phyloP scores from a whole-genome alignment of 2,888 invertebrate species.

The Seladonia tumulorum region DNA sequence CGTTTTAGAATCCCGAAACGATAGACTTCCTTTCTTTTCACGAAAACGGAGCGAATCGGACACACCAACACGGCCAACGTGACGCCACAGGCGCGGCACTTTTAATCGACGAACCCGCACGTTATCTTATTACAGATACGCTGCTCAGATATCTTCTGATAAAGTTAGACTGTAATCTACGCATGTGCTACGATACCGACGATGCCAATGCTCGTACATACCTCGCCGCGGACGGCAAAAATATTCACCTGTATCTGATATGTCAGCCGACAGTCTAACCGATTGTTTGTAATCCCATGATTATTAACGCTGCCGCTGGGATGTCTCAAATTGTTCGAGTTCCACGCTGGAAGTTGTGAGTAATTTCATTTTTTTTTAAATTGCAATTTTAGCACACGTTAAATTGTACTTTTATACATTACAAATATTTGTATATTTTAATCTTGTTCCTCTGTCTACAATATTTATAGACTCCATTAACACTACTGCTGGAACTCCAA shows the following conservation, averaged over 20 bases:
- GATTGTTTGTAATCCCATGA: constrained; percentile 5
- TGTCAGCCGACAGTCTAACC: background rate
- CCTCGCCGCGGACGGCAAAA: constrained; percentile 16
- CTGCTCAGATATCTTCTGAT: constrained; percentile 78
- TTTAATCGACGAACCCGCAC: constrained; percentile 70
- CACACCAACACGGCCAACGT: constrained; percentile 28
- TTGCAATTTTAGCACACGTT: background rate
- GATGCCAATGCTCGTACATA: constrained; percentile 23
- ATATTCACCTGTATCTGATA: constrained; percentile 23
- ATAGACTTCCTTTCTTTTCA: constrained; percentile 27
- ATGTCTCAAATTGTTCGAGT: too few species aligned
- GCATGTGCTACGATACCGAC: constrained; percentile 50
- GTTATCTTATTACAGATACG: constrained; percentile 79
- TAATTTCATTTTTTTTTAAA: background rate
- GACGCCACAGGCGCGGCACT: constrained; percentile 73
- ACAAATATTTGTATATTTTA: background rate
- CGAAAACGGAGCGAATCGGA: constrained; percentile 8
- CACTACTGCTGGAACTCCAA: background rate
- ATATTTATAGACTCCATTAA: background rate
- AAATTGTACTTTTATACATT: background rate
- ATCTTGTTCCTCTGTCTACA: background rate
- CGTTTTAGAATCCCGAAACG: background rate
- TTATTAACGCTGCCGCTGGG: background rate
- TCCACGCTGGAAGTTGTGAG: background rate
- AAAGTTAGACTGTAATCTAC: constrained; percentile 68